Conservation (phyloP, 2,113 vertebrate species). For the Noturus placidus region DNA sequence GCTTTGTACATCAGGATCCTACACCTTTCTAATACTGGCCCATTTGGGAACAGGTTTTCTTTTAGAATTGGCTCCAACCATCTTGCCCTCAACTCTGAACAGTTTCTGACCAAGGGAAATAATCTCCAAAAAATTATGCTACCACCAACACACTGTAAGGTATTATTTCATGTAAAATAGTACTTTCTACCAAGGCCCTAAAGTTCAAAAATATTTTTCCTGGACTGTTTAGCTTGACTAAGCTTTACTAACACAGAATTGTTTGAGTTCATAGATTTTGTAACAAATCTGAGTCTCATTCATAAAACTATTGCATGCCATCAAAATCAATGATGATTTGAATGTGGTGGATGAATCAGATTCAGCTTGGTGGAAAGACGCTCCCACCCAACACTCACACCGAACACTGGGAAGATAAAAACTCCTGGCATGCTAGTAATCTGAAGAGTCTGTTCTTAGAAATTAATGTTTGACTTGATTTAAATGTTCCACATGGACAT, state of each 20-base stretch:
- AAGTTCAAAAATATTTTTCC: not conserved
- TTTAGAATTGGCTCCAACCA: not conserved
- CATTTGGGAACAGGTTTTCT: not conserved
- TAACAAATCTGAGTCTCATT: not conserved
- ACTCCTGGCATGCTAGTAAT: not conserved
- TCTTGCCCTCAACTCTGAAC: not conserved
- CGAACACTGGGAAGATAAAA: not conserved
- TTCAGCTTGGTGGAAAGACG: not conserved
- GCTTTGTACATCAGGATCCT: not conserved
- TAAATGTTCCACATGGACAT: not conserved
- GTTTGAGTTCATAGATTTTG: not conserved
- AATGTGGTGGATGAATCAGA: not conserved
- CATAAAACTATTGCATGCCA: not conserved
- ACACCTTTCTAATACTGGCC: not conserved
- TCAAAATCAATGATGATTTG: not conserved
- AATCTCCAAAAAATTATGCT: not conserved
- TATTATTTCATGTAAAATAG: not conserved
- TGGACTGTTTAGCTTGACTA: not conserved
- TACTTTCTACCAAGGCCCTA: not conserved
- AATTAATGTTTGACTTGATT: not conserved
- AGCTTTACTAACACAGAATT: no score
- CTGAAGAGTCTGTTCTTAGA: not conserved
- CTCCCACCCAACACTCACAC: not conserved
- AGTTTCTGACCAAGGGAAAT: not conserved
- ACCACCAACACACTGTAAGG: not conserved